phyloP scores from a whole-genome alignment of 2,888 invertebrate species.

The Dione juno region DNA sequence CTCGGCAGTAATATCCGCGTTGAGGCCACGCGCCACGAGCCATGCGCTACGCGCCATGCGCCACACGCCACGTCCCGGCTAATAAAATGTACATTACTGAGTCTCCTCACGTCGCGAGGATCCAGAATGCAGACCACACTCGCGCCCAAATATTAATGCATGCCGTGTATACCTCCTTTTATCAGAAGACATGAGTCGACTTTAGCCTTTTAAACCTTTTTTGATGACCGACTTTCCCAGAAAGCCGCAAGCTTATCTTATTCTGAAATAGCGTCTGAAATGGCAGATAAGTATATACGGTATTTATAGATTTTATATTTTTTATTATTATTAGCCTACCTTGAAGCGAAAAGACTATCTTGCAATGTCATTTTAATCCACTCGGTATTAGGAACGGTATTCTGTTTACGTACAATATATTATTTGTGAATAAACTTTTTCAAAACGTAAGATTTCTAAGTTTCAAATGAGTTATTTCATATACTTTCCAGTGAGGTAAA shows the following conservation, averaged over 20 bases:
- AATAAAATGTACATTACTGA: conserved; percentile 28
- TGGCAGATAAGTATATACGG: not conserved
- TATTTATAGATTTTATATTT: conserved; percentile 1
- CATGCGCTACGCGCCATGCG: too few species aligned
- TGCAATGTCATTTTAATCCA: not conserved
- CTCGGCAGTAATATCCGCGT: conserved; percentile 16
- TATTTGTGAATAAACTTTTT: too few species aligned
- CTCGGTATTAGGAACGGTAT: too few species aligned
- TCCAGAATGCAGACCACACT: conserved; percentile 27
- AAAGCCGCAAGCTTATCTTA: not conserved
- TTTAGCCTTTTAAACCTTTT: conserved; percentile 13
- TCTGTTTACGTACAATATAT: too few species aligned
- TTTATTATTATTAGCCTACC: not conserved
- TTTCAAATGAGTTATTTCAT: too few species aligned
- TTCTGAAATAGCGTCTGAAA: not conserved
- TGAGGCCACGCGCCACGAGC: conserved; percentile 7
- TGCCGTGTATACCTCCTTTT: conserved; percentile 16
- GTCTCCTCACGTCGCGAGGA: conserved; percentile 28
- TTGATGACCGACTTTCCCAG: conserved; percentile 17
- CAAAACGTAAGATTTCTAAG: too few species aligned
- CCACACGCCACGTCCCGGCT: conserved; percentile 25
- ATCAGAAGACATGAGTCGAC: conserved; percentile 4
- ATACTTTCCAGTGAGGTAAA: too few species aligned
- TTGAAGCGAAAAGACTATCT: not conserved
- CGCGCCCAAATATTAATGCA: conserved; percentile 31